A percentile compares a stretch with the other conserved stretches of the same genome.
Evolutionary conservation across 2,797 vertebrate genomes (phyloP).

Genomic region (Chaunax sp.): DNA sequence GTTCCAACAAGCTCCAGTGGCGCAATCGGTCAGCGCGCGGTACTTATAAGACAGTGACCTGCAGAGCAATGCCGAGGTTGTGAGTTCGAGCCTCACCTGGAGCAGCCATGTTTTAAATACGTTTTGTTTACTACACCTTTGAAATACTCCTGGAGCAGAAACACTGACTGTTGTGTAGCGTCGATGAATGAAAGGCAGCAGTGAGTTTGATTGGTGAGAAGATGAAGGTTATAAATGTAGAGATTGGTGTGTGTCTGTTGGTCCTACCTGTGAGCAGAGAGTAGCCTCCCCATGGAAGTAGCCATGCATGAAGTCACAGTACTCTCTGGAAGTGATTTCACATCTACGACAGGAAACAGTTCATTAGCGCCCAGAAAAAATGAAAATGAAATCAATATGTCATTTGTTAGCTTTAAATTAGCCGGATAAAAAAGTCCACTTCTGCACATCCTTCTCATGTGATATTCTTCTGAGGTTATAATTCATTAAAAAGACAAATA

Average conservation of each 20-base stretch:
- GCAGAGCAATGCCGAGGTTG: constrained; percentile 54
- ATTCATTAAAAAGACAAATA: too few relatives aligned
- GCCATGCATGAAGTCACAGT: constrained; percentile 96
- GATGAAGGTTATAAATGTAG: neutral
- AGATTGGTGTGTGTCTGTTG: neutral
- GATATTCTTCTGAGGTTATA: neutral
- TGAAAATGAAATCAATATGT: too few relatives aligned
- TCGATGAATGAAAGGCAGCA: neutral
- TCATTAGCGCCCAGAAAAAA: neutral
- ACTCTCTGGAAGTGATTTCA: constrained; percentile 98
- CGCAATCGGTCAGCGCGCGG: constrained; percentile 54
- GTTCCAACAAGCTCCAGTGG: neutral
- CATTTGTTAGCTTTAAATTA: neutral
- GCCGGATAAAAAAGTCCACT: neutral
- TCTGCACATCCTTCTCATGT: neutral
- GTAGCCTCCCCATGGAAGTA: constrained; percentile 98
- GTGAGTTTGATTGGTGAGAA: neutral
- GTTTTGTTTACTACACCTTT: neutral
- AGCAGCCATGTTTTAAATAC: constrained; percentile 11
- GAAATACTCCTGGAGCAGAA: too few relatives aligned
- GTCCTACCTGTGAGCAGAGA: constrained; percentile 93
- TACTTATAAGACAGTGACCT: constrained; percentile 55
- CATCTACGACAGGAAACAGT: constrained; percentile 82
- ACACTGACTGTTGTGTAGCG: too few relatives aligned
- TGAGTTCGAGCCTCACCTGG: constrained; percentile 66